phyloP scores from a whole-genome alignment of 1,140 invertebrate genomes.

The Musca domestica region DNA sequence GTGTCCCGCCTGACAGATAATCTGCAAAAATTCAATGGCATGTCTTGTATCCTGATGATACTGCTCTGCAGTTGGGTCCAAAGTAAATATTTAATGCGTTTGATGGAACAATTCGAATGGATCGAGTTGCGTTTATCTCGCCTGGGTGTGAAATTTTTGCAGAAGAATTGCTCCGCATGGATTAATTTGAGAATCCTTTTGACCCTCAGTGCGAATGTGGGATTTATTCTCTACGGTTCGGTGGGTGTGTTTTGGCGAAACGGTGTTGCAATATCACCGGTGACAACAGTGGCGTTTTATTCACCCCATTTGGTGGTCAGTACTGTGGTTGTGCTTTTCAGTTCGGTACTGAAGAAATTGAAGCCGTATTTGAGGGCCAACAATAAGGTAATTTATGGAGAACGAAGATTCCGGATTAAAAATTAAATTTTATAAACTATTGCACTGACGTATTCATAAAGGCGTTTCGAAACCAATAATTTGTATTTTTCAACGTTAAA shows the following conservation, averaged over 20 bases:
- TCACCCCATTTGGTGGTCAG: conserved; percentile 36
- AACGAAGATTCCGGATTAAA: no score
- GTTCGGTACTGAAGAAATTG: conserved; percentile 34
- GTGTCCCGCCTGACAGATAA: neutral
- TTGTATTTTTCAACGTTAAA: no score
- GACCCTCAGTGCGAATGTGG: neutral
- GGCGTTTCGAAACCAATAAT: no score
- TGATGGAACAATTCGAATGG: neutral
- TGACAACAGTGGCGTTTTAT: conserved; percentile 20
- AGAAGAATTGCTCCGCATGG: neutral
- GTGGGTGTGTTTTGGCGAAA: neutral
- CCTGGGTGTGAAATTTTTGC: neutral
- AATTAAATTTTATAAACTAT: no score
- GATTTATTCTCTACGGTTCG: neutral
- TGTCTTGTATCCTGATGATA: neutral
- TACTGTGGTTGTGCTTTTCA: conserved; percentile 29
- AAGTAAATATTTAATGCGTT: neutral
- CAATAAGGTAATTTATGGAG: conserved; percentile 33
- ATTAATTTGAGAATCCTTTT: neutral
- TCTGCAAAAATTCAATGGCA: conserved; percentile 13
- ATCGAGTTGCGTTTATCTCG: neutral
- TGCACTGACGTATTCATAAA: no score
- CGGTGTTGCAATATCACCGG: neutral
- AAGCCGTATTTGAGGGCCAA: conserved; percentile 35
- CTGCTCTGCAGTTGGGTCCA: neutral